Evolutionary conservation across 2,888 invertebrate species (phyloP).

Genomic region (Tetrapedia diversipes): DNA sequence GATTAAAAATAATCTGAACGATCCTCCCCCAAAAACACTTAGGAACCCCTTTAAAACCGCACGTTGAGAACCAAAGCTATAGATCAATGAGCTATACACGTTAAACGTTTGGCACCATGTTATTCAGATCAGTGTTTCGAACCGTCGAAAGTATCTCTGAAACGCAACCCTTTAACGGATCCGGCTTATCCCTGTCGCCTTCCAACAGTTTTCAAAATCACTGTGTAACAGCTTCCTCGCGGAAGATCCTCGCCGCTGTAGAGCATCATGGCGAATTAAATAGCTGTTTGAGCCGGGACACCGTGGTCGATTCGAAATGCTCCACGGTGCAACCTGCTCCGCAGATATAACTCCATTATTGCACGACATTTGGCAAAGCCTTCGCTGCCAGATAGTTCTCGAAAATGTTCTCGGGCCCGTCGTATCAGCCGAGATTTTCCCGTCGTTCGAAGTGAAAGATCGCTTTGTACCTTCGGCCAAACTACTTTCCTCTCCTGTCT

Average conservation of each 20-base stretch:
- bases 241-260: not conserved
- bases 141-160: not conserved
- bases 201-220: too few relatives aligned
- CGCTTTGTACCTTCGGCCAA: constrained; percentile 40
- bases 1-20: too few relatives aligned
- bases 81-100: too few relatives aligned
- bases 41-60: too few relatives aligned
- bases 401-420: constrained; percentile 59
- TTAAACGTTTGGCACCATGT: constrained; percentile 27
- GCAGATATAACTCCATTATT: constrained; percentile 65
- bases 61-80: too few relatives aligned
- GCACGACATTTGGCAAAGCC: constrained; percentile 69
- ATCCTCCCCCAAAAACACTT: too few relatives aligned
- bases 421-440: constrained; percentile 56
- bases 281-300: constrained; percentile 45
- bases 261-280: constrained; percentile 56
- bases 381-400: constrained; percentile 54
- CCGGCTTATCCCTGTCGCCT: too few relatives aligned
- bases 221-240: too few relatives aligned
- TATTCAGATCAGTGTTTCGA: constrained; percentile 15
- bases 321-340: constrained; percentile 32
- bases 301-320: constrained; percentile 54
- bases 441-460: constrained; percentile 60
- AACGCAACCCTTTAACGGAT: too few relatives aligned
- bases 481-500: constrained; percentile 41